Percentiles rank a stretch among this genome's conserved stretches.
Conservation (phyloP, 2,888 invertebrate species). For the Apodemia hepburni region DNA sequence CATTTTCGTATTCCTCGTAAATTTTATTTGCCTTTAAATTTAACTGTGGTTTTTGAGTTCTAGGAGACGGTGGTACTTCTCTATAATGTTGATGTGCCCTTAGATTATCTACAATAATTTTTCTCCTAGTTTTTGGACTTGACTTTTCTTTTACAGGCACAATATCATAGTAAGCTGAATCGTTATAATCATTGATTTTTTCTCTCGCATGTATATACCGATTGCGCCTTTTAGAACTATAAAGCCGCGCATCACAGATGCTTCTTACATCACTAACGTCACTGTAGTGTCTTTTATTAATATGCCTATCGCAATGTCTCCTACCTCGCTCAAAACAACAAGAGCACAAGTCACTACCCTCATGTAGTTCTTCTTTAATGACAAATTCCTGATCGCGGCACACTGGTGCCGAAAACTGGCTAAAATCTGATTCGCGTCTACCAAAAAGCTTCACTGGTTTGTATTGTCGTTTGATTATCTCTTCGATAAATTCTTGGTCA, state of each 20-base stretch:
- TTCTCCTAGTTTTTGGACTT: constrained; percentile 59
- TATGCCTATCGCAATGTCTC: constrained; percentile 32
- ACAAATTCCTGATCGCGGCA: constrained; percentile 59
- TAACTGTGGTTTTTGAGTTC: constrained; percentile 54
- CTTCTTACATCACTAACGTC: constrained; percentile 51
- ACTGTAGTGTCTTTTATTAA: constrained; percentile 24
- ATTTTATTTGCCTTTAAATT: constrained; percentile 56
- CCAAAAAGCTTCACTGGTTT: constrained; percentile 57
- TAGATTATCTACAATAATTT: constrained; percentile 47
- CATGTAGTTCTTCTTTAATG: constrained; percentile 40
- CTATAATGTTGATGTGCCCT: constrained; percentile 43
- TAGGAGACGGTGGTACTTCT: constrained; percentile 66
- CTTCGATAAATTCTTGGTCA: constrained; percentile 59
- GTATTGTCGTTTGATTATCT: constrained; percentile 63
- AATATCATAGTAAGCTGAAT: constrained; percentile 58
- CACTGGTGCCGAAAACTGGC: constrained; percentile 63
- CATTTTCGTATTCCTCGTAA: constrained; percentile 47
- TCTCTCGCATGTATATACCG: constrained; percentile 39
- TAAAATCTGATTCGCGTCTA: constrained; percentile 50
- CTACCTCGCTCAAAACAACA: constrained; percentile 45
- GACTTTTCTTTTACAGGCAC: constrained; percentile 67
- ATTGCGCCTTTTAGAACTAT: constrained; percentile 44
- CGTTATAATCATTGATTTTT: constrained; percentile 47
- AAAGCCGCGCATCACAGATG: constrained; percentile 58
- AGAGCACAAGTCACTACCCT: constrained; percentile 50